These are phyloP conservation scores for Microcebus griseorufus DNA, from an alignment of 2,113 vertebrate species.

Conservation along the genomic window DNA sequence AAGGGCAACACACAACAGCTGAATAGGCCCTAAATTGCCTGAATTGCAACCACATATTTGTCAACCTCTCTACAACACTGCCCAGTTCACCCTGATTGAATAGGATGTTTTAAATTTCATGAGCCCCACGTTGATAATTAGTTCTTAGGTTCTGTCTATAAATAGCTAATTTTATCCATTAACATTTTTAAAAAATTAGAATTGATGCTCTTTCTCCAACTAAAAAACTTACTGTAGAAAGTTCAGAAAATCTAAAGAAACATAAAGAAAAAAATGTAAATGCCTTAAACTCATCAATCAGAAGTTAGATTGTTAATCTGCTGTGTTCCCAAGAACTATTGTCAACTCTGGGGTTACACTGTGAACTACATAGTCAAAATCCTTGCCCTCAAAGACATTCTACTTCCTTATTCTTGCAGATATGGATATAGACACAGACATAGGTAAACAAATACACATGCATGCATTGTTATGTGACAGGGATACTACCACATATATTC, in stretches of 20 bases:
- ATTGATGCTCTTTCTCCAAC: constrained; percentile 34
- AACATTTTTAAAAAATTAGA: constrained; percentile 28
- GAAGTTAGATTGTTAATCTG: background rate
- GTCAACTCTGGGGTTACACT: background rate
- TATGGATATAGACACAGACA: background rate
- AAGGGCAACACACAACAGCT: background rate
- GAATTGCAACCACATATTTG: background rate
- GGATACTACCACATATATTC: background rate
- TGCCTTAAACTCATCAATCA: background rate
- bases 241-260: constrained; percentile 6
- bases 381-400: background rate
- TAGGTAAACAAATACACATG: background rate
- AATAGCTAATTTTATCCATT: constrained; percentile 5
- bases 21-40: background rate
- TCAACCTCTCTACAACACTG: background rate
- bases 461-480: background rate
- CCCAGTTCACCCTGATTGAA: background rate
- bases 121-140: background rate
- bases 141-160: background rate
- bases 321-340: background rate
- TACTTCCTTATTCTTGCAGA: constrained; percentile 23
- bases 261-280: background rate
- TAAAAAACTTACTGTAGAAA: constrained; percentile 8
- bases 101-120: background rate
- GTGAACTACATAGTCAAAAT: background rate